These are phyloP conservation scores for Dromius quadrimaculatus DNA, from an alignment of 2,888 invertebrate species.

Conservation along the genomic window DNA sequence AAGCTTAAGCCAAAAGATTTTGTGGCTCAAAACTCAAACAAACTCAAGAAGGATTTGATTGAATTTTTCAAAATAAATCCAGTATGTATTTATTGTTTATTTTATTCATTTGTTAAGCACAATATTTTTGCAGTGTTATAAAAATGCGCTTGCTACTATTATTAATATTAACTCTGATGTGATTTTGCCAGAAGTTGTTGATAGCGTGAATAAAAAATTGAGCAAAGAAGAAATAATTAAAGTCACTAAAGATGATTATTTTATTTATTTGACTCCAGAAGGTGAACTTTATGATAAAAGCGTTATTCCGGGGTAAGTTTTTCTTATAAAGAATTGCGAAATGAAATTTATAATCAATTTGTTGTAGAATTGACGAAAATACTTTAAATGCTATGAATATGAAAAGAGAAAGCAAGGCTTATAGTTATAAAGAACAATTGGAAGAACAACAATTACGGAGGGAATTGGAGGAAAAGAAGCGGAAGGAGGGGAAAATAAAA, in stretches of 20 bases:
- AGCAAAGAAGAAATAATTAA: slow-evolving; percentile 75
- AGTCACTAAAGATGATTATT: slow-evolving; percentile 84
- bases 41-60: slow-evolving; percentile 74
- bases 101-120: background rate
- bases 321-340: slow-evolving; percentile 8
- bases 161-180: slow-evolving; percentile 74
- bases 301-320: slow-evolving; percentile 73
- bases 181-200: slow-evolving; percentile 75
- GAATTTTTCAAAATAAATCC: slow-evolving; percentile 65
- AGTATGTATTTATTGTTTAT: slow-evolving; percentile 57
- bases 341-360: slow-evolving; percentile 15
- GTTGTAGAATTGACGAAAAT: slow-evolving; percentile 66
- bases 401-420: slow-evolving; percentile 95
- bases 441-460: slow-evolving; percentile 93
- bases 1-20: slow-evolving; percentile 72
- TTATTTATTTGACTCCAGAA: slow-evolving; percentile 85
- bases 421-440: slow-evolving; percentile 96
- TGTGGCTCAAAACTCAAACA: slow-evolving; percentile 70
- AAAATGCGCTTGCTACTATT: slow-evolving; percentile 81
- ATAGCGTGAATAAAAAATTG: slow-evolving; percentile 72
- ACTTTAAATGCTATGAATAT: slow-evolving; percentile 77
- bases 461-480: slow-evolving; percentile 91
- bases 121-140: slow-evolving; percentile 68
- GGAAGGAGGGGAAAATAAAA: slow-evolving; percentile 82
- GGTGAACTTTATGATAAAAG: slow-evolving; percentile 93